These are phyloP conservation scores for Typhlomys cinereus DNA, from an alignment of 2,113 vertebrate species.

Conservation along the genomic window DNA sequence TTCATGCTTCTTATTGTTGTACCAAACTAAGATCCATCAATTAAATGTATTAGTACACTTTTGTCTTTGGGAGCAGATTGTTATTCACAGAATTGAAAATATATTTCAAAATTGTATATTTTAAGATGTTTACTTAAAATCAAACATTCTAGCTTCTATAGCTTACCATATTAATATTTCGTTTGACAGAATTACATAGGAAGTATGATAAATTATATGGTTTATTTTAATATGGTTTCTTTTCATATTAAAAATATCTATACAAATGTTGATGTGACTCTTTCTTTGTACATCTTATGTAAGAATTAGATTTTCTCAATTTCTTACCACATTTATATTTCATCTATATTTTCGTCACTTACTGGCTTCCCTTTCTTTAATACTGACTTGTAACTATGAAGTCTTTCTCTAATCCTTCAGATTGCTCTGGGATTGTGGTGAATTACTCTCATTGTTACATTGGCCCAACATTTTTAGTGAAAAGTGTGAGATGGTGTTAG, in stretches of 20 bases:
- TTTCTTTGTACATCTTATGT: background rate
- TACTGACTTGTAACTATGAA: conserved; percentile 39
- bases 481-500: conserved; percentile 48
- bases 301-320: background rate
- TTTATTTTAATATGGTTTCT: background rate
- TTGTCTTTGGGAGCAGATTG: background rate
- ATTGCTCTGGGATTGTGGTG: conserved; percentile 3
- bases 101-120: background rate
- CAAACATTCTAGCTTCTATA: background rate
- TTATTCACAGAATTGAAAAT: background rate
- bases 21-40: background rate
- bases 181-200: background rate
- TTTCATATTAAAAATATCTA: background rate
- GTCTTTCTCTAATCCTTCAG: background rate
- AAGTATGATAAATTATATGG: background rate
- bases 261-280: background rate
- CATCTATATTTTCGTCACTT: conserved; percentile 35
- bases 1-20: background rate
- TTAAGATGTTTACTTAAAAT: conserved; percentile 32
- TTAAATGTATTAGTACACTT: conserved; percentile 14
- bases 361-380: background rate
- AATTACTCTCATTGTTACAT: conserved; percentile 39
- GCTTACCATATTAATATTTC: background rate
- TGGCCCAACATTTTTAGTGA: conserved; percentile 42
- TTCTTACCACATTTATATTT: background rate